Conservation (phyloP, 2,797 vertebrate species). For the Notolepis coatsorum region DNA sequence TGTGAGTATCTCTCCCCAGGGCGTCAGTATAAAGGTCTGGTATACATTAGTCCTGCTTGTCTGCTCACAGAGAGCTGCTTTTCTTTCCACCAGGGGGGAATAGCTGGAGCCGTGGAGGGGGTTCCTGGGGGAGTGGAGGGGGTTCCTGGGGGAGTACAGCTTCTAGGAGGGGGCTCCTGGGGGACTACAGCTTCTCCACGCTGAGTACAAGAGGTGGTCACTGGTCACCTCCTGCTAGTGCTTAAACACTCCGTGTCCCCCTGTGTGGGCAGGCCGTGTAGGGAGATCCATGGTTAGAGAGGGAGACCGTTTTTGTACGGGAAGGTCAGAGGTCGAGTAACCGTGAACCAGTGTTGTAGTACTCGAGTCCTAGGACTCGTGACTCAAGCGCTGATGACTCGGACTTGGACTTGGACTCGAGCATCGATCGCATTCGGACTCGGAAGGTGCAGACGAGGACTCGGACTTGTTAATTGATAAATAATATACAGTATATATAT, state of each 20-base stretch:
- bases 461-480: too few relatives aligned
- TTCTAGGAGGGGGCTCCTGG: conserved; percentile 39
- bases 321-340: not conserved
- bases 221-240: conserved; percentile 39
- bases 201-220: conserved; percentile 35
- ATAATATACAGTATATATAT: too few relatives aligned
- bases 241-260: conserved; percentile 19
- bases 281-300: not conserved
- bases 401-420: too few relatives aligned
- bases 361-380: too few relatives aligned
- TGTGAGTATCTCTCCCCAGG: conserved; percentile 39
- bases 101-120: conserved; percentile 34
- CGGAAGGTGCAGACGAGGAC: too few relatives aligned
- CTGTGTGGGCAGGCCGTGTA: not conserved
- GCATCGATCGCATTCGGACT: too few relatives aligned
- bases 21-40: conserved; percentile 33
- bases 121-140: conserved; percentile 37
- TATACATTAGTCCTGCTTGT: conserved; percentile 54
- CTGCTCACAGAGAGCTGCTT: conserved; percentile 54
- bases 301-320: too few relatives aligned
- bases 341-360: too few relatives aligned
- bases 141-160: conserved; percentile 32
- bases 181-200: conserved; percentile 33
- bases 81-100: conserved; percentile 46
- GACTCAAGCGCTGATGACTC: too few relatives aligned